phyloP scores from a whole-genome alignment of 2,113 vertebrate genomes.

The Aix galericulata region DNA sequence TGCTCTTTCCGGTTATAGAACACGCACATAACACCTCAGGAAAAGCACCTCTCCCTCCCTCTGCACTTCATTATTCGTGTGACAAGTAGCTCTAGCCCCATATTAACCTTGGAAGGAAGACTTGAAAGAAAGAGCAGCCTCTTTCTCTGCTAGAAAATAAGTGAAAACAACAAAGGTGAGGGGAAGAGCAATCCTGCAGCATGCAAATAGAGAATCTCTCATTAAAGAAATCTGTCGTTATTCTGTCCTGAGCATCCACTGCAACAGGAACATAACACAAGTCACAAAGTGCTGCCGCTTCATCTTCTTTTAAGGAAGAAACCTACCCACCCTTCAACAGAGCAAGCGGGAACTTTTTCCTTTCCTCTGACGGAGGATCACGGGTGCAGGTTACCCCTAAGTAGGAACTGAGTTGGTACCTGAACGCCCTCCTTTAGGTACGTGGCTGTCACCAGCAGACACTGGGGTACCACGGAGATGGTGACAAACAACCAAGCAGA shows the following conservation, averaged over 20 bases:
- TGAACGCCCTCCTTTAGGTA: not conserved
- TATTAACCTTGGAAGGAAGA: not conserved
- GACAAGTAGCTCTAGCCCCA: not conserved
- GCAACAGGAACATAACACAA: not conserved
- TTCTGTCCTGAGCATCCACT: not conserved
- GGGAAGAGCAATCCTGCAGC: not conserved
- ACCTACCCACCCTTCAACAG: not conserved
- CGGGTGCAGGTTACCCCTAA: not conserved
- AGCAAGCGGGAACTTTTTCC: not conserved
- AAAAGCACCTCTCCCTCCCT: not conserved
- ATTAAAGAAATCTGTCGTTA: not conserved
- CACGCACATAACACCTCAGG: not conserved
- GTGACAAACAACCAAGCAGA: slow-evolving; percentile 28
- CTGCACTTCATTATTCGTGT: not conserved
- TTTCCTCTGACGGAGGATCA: not conserved
- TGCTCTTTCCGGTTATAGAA: not conserved
- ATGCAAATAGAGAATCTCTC: not conserved
- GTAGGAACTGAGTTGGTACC: not conserved
- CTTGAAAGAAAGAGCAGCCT: not conserved
- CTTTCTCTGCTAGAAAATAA: not conserved
- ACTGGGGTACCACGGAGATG: not conserved
- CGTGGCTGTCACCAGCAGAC: not conserved
- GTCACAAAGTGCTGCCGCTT: not conserved
- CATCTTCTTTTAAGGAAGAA: not conserved
- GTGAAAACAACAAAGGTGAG: not conserved